Conservation (phyloP, 2,113 vertebrate species). For the Esox niger region DNA sequence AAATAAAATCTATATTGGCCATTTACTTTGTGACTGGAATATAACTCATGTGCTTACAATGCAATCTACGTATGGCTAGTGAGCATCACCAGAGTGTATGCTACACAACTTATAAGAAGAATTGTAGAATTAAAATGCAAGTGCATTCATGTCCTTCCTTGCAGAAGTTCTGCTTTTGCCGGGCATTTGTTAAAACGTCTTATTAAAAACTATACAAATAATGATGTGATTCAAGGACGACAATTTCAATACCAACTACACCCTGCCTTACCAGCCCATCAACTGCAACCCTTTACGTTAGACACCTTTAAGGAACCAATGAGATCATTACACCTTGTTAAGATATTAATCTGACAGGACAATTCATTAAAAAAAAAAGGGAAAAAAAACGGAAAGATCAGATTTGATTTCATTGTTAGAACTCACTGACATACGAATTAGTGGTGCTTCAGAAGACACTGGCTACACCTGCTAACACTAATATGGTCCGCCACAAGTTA, state of each 20-base stretch:
- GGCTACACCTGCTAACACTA: not conserved
- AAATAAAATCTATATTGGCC: conserved; percentile 69
- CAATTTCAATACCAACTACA: conserved; percentile 52
- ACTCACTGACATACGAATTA: not conserved
- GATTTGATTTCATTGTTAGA: not conserved
- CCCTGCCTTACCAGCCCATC: conserved; percentile 58
- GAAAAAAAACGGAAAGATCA: not conserved
- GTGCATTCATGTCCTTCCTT: conserved; percentile 24
- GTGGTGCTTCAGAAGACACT: not conserved
- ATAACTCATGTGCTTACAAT: conserved; percentile 57
- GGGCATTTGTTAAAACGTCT: too few species aligned
- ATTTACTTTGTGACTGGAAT: conserved; percentile 45
- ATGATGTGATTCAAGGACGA: conserved; percentile 43
- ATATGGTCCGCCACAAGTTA: not conserved
- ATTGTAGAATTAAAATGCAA: conserved; percentile 13
- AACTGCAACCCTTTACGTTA: not conserved
- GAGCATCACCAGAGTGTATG: conserved; percentile 15
- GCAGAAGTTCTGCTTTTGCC: conserved; percentile 12
- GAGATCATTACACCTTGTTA: not conserved
- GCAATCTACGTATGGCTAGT: conserved; percentile 51
- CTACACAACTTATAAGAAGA: conserved; percentile 15
- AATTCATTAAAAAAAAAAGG: not conserved
- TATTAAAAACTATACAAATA: conserved; percentile 36
- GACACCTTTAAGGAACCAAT: not conserved
- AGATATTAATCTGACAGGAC: not conserved